Evolutionary conservation across 2,113 vertebrate genomes (phyloP).

Genomic region (Boleophthalmus pectinirostris): DNA sequence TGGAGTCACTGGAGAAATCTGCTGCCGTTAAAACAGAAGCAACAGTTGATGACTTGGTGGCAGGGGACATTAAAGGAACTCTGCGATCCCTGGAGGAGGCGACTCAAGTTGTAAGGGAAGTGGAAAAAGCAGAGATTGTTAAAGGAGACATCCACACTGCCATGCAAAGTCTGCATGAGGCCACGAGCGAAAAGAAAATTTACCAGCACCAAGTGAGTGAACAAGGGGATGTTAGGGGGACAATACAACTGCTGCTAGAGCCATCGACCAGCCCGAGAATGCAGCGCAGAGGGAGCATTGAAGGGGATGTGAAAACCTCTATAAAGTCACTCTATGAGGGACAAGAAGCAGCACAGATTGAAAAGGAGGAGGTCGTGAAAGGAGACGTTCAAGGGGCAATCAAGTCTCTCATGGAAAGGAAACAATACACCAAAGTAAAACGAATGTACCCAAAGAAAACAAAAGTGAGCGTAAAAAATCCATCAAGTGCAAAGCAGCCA

Average conservation of each 20-base stretch:
- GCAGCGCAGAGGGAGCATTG: conserved; percentile 66
- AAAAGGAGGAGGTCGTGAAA: conserved; percentile 75
- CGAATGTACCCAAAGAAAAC: conserved; percentile 73
- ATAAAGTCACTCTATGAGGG: conserved; percentile 73
- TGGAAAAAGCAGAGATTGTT: conserved; percentile 76
- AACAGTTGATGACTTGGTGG: conserved; percentile 81
- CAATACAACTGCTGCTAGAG: conserved; percentile 78
- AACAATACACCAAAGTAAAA: conserved; percentile 76
- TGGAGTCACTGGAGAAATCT: conserved; percentile 85
- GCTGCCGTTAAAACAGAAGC: conserved; percentile 74
- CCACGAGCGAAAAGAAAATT: conserved; percentile 73
- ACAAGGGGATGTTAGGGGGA: conserved; percentile 73
- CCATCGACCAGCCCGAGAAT: conserved; percentile 64
- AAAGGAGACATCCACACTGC: conserved; percentile 74
- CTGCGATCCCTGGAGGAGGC: conserved; percentile 83
- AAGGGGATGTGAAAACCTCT: conserved; percentile 72
- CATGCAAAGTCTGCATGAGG: conserved; percentile 68
- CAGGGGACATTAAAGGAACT: conserved; percentile 82
- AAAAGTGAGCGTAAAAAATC: conserved; percentile 69
- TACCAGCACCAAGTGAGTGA: conserved; percentile 74
- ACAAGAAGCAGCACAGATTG: conserved; percentile 64
- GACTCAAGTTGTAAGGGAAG: conserved; percentile 76
- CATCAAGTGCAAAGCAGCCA: conserved; percentile 60
- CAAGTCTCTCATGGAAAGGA: conserved; percentile 78
- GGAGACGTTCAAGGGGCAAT: conserved; percentile 78